Evolutionary conservation across 2,888 invertebrate genomes (phyloP), one percentile per base, ranked within the genome.

Genomic region (Protonemura montana): DNA sequence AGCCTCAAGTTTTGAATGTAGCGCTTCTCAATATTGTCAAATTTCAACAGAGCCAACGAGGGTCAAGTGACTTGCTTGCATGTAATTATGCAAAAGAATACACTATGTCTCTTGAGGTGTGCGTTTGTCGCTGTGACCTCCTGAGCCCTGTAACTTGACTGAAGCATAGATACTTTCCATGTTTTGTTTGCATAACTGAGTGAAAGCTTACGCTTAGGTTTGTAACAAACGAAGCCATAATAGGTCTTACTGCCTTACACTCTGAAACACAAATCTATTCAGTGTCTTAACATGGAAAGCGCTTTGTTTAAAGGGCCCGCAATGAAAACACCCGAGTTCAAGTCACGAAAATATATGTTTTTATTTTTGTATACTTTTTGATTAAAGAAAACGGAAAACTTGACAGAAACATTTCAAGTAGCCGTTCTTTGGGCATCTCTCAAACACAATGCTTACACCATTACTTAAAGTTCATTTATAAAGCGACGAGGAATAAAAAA

Each of bases 371-470:
- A 13, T 13, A 2, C 16, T 59, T 13, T 13, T 10, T 59, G 59
- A 59, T 59, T 59, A 59, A 59, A 59, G 59, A 59, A 41, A 41
- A 59, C 59, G 1, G 16, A 21, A 59, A 10, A 21, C 21, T 21
- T 21, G 21, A 59, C 13, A 21, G 21, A 59, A 59, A 21, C 59
- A 21, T 21, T 21, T 10, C 59, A 2, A 59, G 59, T 59, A 10
- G 59, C 59, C 59, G 10, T 59, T 59, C 59, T 59, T 59, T 59
- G 16, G 59, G 59, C 59, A 59, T 78, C 78, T n/a, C n/a, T 0
- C 26, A 78, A 78, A 78, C 78, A 78, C 78, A 28, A 28, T 28
- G 78, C 78, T 7, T 25, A 26, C 78, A 78, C 78, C 26, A 78
- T 26, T 26, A 78, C 76, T 35, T 35, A 35, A 6, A 59, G 59